Evolutionary conservation across 2,797 vertebrate species (phyloP).

Genomic region (Cossypha niveicapilla): DNA sequence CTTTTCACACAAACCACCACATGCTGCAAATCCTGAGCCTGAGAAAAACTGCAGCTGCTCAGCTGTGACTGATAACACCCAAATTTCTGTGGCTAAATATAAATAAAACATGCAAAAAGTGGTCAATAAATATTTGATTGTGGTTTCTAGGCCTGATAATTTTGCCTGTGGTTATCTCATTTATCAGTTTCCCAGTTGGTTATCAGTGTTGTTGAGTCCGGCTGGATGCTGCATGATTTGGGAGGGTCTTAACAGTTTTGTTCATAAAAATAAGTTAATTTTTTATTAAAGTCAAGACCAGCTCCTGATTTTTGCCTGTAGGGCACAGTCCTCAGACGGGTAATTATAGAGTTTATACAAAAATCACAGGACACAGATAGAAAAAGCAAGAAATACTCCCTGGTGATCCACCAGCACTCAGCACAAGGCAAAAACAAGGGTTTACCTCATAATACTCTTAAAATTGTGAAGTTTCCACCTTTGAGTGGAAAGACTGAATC

Average conservation of each 20-base stretch:
- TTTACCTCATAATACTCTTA: not conserved
- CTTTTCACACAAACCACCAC: not conserved
- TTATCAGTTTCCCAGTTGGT: constrained; percentile 10
- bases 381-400: not conserved
- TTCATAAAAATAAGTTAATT: not conserved
- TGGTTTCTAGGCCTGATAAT: constrained; percentile 24
- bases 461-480: not conserved
- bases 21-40: not conserved
- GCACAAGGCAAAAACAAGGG: not conserved
- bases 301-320: not conserved
- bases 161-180: constrained; percentile 49
- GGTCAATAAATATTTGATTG: constrained; percentile 58
- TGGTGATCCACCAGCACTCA: not conserved
- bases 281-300: constrained; percentile 23
- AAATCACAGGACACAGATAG: not conserved
- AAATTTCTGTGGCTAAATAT: not conserved
- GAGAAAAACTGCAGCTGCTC: not conserved
- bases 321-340: not conserved
- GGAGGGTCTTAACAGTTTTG: not conserved
- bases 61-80: not conserved
- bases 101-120: constrained; percentile 40
- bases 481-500: not conserved
- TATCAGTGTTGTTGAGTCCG: accelerated
- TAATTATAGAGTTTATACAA: not conserved
- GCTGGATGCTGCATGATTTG: not conserved